These are phyloP conservation scores for Cinclus cinclus DNA, from an alignment of 2,113 vertebrate genomes.

Conservation along the genomic window DNA sequence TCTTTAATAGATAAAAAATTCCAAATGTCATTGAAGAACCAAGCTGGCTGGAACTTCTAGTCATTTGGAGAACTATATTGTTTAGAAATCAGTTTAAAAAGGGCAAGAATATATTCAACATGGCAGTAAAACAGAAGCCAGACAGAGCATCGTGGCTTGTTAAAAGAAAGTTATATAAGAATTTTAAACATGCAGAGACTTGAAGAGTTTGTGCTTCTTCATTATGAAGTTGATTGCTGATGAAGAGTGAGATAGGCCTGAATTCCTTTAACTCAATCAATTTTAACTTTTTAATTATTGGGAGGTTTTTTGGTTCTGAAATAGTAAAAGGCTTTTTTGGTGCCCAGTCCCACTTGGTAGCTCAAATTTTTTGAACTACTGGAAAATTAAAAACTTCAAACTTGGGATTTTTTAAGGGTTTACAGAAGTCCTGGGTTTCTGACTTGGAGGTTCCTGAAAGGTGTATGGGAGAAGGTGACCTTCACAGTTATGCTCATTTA, in stretches of 20 bases:
- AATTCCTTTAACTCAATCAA: not conserved
- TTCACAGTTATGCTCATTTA: not conserved
- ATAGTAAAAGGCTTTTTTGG: not conserved
- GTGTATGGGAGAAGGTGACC: not conserved
- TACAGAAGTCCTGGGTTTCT: not conserved
- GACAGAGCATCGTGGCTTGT: not conserved
- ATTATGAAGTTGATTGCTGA: not conserved
- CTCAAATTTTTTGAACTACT: not conserved
- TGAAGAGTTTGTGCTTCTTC: not conserved
- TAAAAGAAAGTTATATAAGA: not conserved
- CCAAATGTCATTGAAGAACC: not conserved
- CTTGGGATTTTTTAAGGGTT: not conserved
- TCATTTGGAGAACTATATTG: not conserved
- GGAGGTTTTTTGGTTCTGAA: not conserved
- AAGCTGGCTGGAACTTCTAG: not conserved
- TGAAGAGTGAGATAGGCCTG: not conserved
- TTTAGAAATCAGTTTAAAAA: not conserved
- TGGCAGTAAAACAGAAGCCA: not conserved
- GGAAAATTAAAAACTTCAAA: not conserved
- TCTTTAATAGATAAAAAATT: not conserved
- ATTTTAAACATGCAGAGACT: not conserved
- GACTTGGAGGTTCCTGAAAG: not conserved
- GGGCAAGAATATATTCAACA: not conserved
- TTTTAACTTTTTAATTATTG: not conserved
- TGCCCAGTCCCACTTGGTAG: not conserved